These are phyloP conservation scores for Myiagra hebetior DNA, from an alignment of 2,113 vertebrate species.

Conservation along the genomic window DNA sequence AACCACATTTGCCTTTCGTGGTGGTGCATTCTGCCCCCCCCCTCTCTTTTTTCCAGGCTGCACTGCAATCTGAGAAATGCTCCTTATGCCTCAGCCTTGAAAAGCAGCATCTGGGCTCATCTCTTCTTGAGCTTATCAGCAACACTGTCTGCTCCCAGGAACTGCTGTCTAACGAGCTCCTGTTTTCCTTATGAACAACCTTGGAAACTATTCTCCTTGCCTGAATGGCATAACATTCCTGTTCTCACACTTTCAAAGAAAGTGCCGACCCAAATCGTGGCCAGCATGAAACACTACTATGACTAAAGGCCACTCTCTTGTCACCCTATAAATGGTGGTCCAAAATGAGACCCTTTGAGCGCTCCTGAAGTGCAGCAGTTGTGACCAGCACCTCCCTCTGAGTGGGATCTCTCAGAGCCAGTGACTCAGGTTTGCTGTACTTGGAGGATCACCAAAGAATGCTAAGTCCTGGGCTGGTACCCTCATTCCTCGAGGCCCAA, in stretches of 20 bases:
- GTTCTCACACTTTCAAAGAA: not conserved
- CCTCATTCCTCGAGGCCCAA: not conserved
- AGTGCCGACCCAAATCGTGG: not conserved
- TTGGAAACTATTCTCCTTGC: not conserved
- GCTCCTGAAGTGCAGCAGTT: not conserved
- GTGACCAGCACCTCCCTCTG: not conserved
- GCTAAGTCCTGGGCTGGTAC: not conserved
- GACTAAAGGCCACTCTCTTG: not conserved
- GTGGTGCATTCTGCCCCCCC: not conserved
- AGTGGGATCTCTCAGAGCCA: not conserved
- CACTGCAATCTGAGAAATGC: not conserved
- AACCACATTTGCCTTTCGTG: not conserved
- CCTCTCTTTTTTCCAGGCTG: not conserved
- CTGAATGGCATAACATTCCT: not conserved
- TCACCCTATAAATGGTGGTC: too few species aligned
- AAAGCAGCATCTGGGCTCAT: not conserved
- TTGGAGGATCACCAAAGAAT: not conserved
- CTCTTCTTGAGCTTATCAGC: not conserved
- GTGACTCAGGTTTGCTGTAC: not conserved
- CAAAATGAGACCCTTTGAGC: not conserved
- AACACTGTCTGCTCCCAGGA: not conserved
- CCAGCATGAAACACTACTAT: not conserved
- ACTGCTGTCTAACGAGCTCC: not conserved
- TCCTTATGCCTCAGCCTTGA: not conserved
- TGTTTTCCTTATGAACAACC: not conserved